phyloP scores from a whole-genome alignment of 2,888 invertebrate genomes.

The Julus scanicus region DNA sequence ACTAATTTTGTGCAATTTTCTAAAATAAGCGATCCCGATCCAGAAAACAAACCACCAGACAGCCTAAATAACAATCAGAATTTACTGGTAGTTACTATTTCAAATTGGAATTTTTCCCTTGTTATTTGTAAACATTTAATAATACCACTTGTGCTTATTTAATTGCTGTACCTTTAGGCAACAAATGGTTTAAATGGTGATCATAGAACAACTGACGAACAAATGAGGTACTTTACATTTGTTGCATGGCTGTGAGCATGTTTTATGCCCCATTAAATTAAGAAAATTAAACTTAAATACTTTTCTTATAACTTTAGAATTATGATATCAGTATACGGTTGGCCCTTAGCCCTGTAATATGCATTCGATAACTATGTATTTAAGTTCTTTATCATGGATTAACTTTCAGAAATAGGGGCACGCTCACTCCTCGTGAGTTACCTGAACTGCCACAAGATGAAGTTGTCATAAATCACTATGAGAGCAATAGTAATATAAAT shows the following conservation, averaged over 20 bases:
- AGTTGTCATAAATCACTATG: neutral
- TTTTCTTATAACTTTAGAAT: no score
- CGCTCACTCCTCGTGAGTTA: neutral
- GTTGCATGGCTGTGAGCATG: neutral
- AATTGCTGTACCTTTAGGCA: neutral
- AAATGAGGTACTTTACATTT: neutral
- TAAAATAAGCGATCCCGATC: neutral
- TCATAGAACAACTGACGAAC: neutral
- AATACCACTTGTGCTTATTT: neutral
- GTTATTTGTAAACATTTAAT: neutral
- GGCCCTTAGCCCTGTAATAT: no score
- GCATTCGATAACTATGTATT: neutral
- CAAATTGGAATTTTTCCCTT: neutral
- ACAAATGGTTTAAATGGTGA: neutral
- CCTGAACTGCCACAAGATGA: neutral
- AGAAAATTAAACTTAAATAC: no score
- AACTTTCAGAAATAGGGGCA: neutral
- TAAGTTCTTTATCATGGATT: neutral
- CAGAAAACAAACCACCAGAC: neutral
- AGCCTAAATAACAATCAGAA: neutral
- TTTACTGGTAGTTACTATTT: neutral
- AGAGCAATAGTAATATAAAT: neutral
- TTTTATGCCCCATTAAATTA: neutral
- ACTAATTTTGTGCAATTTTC: neutral
- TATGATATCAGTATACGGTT: no score